phyloP scores from a whole-genome alignment of 2,888 invertebrate species.

The Steinernema scapterisci region DNA sequence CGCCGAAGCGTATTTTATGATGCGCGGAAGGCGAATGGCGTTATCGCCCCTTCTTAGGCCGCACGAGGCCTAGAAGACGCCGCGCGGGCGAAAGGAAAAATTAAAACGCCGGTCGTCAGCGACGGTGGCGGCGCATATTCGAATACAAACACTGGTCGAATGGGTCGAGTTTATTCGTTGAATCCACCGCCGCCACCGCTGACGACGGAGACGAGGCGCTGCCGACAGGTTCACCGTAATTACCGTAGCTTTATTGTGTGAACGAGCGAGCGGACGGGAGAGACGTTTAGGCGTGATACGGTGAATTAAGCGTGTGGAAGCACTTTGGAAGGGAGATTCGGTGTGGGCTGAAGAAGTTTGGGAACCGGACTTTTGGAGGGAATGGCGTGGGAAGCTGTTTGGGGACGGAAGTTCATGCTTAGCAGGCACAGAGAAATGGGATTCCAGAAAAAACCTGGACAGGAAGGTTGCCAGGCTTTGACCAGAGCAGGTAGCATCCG shows the following conservation, averaged over 20 bases:
- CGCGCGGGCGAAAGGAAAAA: background rate
- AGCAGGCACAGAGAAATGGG: too few relatives aligned
- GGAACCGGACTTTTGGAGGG: too few relatives aligned
- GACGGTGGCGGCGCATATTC: background rate
- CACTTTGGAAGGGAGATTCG: too few relatives aligned
- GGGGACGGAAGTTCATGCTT: too few relatives aligned
- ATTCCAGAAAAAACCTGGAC: too few relatives aligned
- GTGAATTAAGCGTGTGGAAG: too few relatives aligned
- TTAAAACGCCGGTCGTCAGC: background rate
- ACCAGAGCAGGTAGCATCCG: too few relatives aligned
- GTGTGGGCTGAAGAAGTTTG: too few relatives aligned
- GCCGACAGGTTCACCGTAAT: slow-evolving; percentile 5
- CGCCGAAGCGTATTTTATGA: slow-evolving; percentile 32
- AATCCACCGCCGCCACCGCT: too few relatives aligned
- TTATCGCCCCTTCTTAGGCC: background rate
- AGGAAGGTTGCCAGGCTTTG: too few relatives aligned
- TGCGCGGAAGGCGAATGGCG: slow-evolving; percentile 26
- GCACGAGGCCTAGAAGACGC: background rate
- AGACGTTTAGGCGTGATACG: background rate
- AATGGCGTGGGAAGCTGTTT: too few relatives aligned
- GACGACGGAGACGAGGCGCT: too few relatives aligned
- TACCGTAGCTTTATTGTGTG: background rate
- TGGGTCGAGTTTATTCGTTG: slow-evolving; percentile 1
- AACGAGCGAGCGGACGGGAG: background rate
- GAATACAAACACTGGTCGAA: slow-evolving; percentile 6